phyloP scores from a whole-genome alignment of 2,113 vertebrate species.

The Spermophilus dauricus region DNA sequence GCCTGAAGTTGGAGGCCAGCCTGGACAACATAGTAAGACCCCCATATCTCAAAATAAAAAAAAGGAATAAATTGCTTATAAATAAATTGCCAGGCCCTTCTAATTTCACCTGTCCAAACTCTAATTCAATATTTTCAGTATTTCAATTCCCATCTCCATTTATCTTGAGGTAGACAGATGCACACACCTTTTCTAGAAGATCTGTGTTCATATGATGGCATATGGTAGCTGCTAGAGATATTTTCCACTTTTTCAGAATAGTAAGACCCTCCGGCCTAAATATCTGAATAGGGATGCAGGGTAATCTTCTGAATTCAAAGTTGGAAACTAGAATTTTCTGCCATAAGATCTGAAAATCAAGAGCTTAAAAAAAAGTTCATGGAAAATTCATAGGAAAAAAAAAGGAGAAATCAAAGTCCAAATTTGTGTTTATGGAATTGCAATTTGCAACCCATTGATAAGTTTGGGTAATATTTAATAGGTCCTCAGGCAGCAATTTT shows the following conservation, averaged over 20 bases:
- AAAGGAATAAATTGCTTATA: background rate
- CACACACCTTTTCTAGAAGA: conserved; percentile 6
- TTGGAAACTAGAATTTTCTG: conserved; percentile 41
- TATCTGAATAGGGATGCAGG: background rate
- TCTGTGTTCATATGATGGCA: background rate
- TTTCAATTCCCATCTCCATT: background rate
- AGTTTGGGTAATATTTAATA: background rate
- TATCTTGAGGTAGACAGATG: background rate
- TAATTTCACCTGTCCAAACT: conserved; percentile 1
- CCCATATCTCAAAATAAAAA: background rate
- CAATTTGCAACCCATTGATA: background rate
- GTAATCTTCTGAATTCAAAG: conserved; percentile 43
- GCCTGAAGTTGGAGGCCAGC: background rate
- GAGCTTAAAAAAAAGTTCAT: background rate
- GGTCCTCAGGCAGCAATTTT: background rate
- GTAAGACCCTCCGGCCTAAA: conserved; percentile 39
- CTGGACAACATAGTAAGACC: background rate
- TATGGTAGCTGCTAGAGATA: background rate
- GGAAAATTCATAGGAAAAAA: conserved; percentile 32
- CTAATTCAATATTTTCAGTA: conserved; percentile 43
- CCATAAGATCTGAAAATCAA: conserved; percentile 51
- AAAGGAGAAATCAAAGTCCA: conserved; percentile 3
- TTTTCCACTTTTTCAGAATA: background rate
- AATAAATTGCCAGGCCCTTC: background rate
- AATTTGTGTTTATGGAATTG: conserved; percentile 22